Evolutionary conservation across 1,140 invertebrate genomes (phyloP).

Genomic region (Venustaconcha ellipsiformis): DNA sequence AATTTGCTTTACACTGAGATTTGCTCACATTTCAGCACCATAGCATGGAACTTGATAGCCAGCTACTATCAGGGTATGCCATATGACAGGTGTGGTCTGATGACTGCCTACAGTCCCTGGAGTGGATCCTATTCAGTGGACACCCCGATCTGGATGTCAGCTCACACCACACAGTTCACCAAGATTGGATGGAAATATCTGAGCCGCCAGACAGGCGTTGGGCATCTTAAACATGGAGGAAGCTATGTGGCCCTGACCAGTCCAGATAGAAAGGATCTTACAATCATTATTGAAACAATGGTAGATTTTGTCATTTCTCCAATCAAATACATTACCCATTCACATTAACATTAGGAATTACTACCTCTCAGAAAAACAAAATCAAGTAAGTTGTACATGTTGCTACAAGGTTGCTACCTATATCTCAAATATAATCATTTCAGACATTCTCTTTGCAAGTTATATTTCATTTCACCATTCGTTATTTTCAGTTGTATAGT

Average conservation of each 20-base stretch:
- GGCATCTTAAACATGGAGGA: conserved; percentile 59
- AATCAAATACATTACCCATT: too few species aligned
- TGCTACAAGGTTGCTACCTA: too few species aligned
- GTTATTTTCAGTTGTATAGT: too few species aligned
- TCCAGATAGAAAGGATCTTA: conserved; percentile 60
- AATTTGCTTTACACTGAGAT: background rate
- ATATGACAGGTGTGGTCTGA: conserved; percentile 62
- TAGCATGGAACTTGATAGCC: conserved; percentile 67
- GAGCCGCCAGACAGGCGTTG: conserved; percentile 59
- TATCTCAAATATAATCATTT: too few species aligned
- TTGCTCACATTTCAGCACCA: conserved; percentile 50
- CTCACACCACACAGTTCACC: conserved; percentile 68
- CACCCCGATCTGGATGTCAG: conserved; percentile 65
- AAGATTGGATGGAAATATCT: conserved; percentile 65
- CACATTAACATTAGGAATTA: too few species aligned
- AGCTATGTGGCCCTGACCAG: conserved; percentile 61
- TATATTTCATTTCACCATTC: too few species aligned
- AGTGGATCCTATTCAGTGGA: conserved; percentile 64
- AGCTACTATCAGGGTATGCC: conserved; percentile 63
- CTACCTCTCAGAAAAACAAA: too few species aligned
- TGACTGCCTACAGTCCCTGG: conserved; percentile 67
- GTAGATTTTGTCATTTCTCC: conserved; percentile 37
- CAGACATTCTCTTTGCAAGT: too few species aligned
- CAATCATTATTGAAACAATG: conserved; percentile 68
- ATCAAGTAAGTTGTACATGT: too few species aligned